Conservation (phyloP, 2,888 invertebrate species). For the Eupithecia vulgata region DNA sequence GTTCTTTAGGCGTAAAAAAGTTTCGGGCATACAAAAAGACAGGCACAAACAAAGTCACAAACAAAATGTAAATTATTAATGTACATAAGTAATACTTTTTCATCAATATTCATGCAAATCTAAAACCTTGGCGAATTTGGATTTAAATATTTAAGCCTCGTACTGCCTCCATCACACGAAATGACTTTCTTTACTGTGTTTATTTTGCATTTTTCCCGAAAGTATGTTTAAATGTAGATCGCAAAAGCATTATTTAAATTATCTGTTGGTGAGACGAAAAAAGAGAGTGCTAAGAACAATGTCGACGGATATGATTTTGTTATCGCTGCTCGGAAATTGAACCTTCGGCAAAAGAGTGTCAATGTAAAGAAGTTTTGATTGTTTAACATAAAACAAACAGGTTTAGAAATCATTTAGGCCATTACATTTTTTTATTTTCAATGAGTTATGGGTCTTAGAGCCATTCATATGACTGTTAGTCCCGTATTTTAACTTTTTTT, state of each 20-base stretch:
- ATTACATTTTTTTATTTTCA: too few relatives aligned
- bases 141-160: constrained; percentile 25
- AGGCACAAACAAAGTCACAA: not conserved
- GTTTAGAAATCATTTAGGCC: too few relatives aligned
- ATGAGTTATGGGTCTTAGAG: too few relatives aligned
- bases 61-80: not conserved
- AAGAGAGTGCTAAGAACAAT: constrained; percentile 20
- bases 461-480: too few relatives aligned
- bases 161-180: constrained; percentile 33
- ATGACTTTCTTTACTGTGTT: constrained; percentile 37
- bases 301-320: constrained; percentile 12
- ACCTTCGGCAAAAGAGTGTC: not conserved
- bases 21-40: too few relatives aligned
- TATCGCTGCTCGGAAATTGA: not conserved
- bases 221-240: constrained; percentile 25
- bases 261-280: constrained; percentile 27
- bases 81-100: not conserved
- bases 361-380: too few relatives aligned
- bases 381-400: too few relatives aligned
- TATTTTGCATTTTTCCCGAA: constrained; percentile 35
- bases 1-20: too few relatives aligned
- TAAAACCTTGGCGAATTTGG: constrained; percentile 3
- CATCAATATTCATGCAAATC: constrained; percentile 3
- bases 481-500: too few relatives aligned
- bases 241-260: constrained; percentile 31